Evolutionary conservation across 2,888 invertebrate species (phyloP).

Genomic region (Cheilosia variabilis): DNA sequence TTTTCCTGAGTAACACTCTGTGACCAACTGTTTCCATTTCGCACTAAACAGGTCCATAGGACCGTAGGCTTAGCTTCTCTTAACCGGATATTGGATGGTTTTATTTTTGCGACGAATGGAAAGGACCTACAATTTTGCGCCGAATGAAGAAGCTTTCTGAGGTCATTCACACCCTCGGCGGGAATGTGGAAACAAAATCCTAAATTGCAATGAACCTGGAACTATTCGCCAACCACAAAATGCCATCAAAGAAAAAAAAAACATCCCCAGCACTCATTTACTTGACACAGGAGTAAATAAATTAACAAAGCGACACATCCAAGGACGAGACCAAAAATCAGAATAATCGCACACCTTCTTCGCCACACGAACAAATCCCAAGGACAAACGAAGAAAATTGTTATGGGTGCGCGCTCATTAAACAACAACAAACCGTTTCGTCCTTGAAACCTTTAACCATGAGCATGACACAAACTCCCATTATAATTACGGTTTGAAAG

Average conservation of each 20-base stretch:
- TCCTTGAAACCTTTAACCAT: slow-evolving; percentile 34
- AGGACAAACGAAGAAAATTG: slow-evolving; percentile 38
- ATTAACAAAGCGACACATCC: not conserved
- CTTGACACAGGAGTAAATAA: too few relatives aligned
- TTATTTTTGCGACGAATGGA: too few relatives aligned
- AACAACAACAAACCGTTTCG: slow-evolving; percentile 14
- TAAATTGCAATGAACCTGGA: too few relatives aligned
- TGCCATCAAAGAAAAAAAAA: too few relatives aligned
- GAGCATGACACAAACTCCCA: slow-evolving; percentile 10
- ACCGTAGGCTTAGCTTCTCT: too few relatives aligned
- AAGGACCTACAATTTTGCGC: too few relatives aligned
- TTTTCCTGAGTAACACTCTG: not conserved
- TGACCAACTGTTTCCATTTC: not conserved
- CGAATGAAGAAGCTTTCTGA: too few relatives aligned
- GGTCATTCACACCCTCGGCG: too few relatives aligned
- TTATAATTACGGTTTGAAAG: slow-evolving; percentile 18
- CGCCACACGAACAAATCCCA: slow-evolving; percentile 12
- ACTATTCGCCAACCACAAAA: too few relatives aligned
- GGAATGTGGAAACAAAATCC: too few relatives aligned
- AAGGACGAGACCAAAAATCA: not conserved
- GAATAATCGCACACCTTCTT: not conserved
- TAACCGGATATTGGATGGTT: too few relatives aligned
- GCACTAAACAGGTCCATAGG: not conserved
- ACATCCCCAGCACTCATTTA: too few relatives aligned
- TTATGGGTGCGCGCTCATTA: slow-evolving; percentile 46